Evolutionary conservation across 2,113 vertebrate genomes (phyloP).

Genomic region (Asarcornis scutulata): DNA sequence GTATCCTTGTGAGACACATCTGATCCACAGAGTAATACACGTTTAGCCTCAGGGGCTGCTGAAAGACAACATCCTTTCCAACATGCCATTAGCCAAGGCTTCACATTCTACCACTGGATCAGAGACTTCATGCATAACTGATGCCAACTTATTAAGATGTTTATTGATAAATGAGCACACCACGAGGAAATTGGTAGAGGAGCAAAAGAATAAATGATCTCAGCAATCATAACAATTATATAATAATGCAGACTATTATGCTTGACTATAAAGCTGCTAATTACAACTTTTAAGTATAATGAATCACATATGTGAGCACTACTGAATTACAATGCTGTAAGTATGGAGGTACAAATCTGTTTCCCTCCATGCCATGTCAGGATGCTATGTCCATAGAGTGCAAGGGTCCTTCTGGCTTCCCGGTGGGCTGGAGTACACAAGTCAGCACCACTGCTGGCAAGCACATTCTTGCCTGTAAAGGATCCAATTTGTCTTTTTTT

Average conservation of each 20-base stretch:
- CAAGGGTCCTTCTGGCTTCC: not conserved
- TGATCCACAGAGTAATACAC: not conserved
- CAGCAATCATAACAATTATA: not conserved
- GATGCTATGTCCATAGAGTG: accelerated
- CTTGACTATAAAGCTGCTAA: not conserved
- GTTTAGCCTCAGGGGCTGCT: not conserved
- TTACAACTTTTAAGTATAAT: not conserved
- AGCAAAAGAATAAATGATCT: not conserved
- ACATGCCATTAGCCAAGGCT: not conserved
- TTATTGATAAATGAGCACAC: not conserved
- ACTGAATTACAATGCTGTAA: not conserved
- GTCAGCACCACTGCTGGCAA: not conserved
- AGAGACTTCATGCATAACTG: not conserved
- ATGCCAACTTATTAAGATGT: not conserved
- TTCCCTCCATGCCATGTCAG: not conserved
- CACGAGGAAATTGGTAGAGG: not conserved
- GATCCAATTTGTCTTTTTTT: not conserved
- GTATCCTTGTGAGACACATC: no score
- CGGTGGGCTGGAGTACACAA: not conserved
- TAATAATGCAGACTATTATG: not conserved
- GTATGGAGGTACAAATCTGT: not conserved
- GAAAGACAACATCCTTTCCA: not conserved
- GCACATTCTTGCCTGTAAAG: not conserved
- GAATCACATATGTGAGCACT: not conserved
- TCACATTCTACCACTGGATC: not conserved